Conservation (phyloP, 2,113 vertebrate genomes). For the Austrofundulus limnaeus region DNA sequence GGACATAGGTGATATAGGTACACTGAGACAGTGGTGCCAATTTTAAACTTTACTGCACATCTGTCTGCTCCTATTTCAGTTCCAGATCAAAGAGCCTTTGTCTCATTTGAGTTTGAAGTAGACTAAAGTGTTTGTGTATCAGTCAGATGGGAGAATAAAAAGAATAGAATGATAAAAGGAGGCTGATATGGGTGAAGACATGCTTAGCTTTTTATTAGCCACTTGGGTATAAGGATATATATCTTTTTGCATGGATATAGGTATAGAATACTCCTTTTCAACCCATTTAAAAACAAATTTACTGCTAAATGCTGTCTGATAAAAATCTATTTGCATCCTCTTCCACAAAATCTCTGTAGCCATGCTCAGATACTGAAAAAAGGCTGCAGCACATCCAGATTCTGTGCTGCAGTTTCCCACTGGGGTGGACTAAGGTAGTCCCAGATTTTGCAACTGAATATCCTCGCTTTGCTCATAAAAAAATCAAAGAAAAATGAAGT, state of each 20-base stretch:
- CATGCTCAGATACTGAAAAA: not conserved
- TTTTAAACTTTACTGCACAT: too few species aligned
- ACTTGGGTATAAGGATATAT: not conserved
- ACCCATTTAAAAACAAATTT: not conserved
- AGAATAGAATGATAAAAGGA: too few species aligned
- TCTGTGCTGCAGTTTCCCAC: slow-evolving; percentile 7
- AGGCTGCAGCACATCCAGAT: slow-evolving; percentile 5
- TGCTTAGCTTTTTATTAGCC: not conserved
- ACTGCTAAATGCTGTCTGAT: not conserved
- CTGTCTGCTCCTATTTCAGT: too few species aligned
- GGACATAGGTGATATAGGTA: too few species aligned
- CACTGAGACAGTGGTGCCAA: too few species aligned
- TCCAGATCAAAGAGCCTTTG: too few species aligned
- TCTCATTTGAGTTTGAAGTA: too few species aligned
- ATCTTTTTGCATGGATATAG: not conserved
- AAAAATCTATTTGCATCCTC: not conserved
- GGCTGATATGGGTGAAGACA: not conserved
- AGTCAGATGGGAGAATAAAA: too few species aligned
- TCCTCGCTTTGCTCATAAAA: slow-evolving; percentile 21
- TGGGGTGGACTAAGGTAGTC: slow-evolving; percentile 15
- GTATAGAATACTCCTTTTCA: not conserved
- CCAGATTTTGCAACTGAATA: slow-evolving; percentile 4
- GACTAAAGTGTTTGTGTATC: too few species aligned
- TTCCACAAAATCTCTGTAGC: not conserved
- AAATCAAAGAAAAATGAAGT: slow-evolving; percentile 10